A percentile compares a stretch with the other conserved stretches of the same genome.
phyloP scores from a whole-genome alignment of 2,113 vertebrate genomes.

The Takifugu bimaculatus region DNA sequence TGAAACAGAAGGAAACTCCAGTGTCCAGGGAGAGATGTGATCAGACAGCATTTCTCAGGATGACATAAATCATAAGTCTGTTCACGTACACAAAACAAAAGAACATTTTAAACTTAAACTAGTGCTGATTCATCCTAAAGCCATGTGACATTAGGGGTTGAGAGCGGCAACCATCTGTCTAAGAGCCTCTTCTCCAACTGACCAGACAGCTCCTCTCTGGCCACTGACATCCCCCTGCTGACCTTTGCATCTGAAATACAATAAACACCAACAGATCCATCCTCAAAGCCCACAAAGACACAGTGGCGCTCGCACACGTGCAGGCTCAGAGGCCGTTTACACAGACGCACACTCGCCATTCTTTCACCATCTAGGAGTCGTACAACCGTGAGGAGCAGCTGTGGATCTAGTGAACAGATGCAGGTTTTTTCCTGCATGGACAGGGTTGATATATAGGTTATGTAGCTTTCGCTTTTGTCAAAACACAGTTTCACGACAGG shows the following conservation, averaged over 20 bases:
- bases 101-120: too few species aligned
- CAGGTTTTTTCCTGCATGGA: conserved; percentile 22
- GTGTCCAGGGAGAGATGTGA: neutral
- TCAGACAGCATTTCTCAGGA: neutral
- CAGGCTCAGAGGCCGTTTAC: conserved; percentile 57
- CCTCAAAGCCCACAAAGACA: conserved; percentile 76
- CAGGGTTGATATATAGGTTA: conserved; percentile 55
- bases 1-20: neutral
- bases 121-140: conserved; percentile 2
- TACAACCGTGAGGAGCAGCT: conserved; percentile 60
- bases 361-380: conserved; percentile 61
- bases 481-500: conserved; percentile 56
- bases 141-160: conserved; percentile 58
- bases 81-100: neutral
- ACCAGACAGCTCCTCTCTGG: conserved; percentile 1
- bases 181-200: conserved; percentile 32
- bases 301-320: conserved; percentile 43
- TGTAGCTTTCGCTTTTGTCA: conserved; percentile 59
- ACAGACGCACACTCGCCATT: conserved; percentile 62
- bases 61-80: neutral
- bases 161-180: conserved; percentile 49
- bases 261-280: conserved; percentile 76
- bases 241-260: conserved; percentile 40
- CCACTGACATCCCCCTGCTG: conserved; percentile 3
- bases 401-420: conserved; percentile 50